phyloP scores from a whole-genome alignment of 2,113 vertebrate genomes.

The Sinocyclocheilus anshuiensis region DNA sequence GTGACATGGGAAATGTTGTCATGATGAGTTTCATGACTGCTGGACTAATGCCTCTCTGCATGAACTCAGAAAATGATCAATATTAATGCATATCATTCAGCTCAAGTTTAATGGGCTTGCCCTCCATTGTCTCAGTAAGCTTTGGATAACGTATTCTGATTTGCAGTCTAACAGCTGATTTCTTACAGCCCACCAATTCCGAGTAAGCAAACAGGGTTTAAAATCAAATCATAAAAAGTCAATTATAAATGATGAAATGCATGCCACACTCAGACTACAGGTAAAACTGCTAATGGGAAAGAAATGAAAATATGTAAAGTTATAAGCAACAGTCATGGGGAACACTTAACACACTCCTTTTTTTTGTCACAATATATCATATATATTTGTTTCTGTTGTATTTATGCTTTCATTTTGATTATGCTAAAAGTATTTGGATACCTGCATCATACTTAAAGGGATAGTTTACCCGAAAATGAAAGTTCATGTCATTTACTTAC shows the following conservation, averaged over 20 bases:
- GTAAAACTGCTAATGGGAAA: not conserved
- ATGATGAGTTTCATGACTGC: conserved; percentile 32
- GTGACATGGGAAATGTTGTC: conserved; percentile 22
- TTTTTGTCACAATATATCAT: not conserved
- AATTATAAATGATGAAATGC: conserved; percentile 5
- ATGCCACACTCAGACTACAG: not conserved
- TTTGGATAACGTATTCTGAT: conserved; percentile 24
- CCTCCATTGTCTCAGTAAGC: conserved; percentile 32
- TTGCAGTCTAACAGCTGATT: conserved; percentile 24
- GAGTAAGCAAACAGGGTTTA: conserved; percentile 15
- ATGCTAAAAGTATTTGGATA: not conserved
- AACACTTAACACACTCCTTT: not conserved
- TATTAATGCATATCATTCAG: conserved; percentile 13
- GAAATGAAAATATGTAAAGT: not conserved
- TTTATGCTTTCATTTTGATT: not conserved
- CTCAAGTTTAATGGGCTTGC: conserved; percentile 21
- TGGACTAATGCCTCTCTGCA: conserved; percentile 38
- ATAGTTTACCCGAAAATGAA: not conserved
- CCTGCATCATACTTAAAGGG: not conserved
- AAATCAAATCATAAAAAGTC: conserved; percentile 16
- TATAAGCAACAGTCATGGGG: not conserved
- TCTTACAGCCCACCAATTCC: not conserved
- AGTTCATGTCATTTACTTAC: not conserved
- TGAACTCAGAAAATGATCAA: conserved; percentile 23
- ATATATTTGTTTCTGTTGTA: not conserved